Evolutionary conservation across 2,113 vertebrate species (phyloP).

Genomic region (Emydocephalus ijimae): DNA sequence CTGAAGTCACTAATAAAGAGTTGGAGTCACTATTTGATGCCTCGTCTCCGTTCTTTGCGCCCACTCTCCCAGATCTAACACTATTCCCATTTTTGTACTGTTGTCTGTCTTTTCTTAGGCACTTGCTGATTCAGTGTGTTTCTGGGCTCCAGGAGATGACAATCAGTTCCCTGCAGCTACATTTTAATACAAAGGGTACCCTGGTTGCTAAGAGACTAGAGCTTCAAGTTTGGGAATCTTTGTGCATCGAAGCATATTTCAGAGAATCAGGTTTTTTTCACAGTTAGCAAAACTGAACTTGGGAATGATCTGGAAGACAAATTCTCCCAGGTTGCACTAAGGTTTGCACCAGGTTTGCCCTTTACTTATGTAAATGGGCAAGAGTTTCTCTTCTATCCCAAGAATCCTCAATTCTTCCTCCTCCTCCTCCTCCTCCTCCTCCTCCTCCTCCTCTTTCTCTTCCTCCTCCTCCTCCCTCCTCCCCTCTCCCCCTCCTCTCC

Average conservation of each 20-base stretch:
- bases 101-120: slow-evolving; percentile 43
- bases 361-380: background rate
- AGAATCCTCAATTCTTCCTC: background rate
- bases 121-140: slow-evolving; percentile 48
- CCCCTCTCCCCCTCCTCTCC: too few species aligned
- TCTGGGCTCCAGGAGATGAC: slow-evolving; percentile 36
- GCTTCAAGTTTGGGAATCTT: slow-evolving; percentile 62
- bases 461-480: rapidly evolving
- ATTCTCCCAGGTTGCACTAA: slow-evolving; percentile 59
- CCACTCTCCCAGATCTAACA: too few species aligned
- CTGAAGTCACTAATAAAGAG: too few species aligned
- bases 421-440: rapidly evolving
- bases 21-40: too few species aligned
- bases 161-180: slow-evolving; percentile 44
- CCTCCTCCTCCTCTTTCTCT: rapidly evolving
- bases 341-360: too few species aligned
- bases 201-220: slow-evolving; percentile 67
- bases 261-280: slow-evolving; percentile 47
- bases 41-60: too few species aligned
- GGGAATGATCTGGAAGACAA: slow-evolving; percentile 58
- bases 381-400: background rate
- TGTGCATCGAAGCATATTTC: slow-evolving; percentile 49
- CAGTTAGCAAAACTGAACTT: slow-evolving; percentile 53
- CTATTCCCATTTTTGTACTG: background rate
- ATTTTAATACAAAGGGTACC: slow-evolving; percentile 61